A percentile compares a stretch with the other conserved stretches of the same genome.
phyloP scores from a whole-genome alignment of 2,113 vertebrate genomes.

The Erythrolamprus reginae region DNA sequence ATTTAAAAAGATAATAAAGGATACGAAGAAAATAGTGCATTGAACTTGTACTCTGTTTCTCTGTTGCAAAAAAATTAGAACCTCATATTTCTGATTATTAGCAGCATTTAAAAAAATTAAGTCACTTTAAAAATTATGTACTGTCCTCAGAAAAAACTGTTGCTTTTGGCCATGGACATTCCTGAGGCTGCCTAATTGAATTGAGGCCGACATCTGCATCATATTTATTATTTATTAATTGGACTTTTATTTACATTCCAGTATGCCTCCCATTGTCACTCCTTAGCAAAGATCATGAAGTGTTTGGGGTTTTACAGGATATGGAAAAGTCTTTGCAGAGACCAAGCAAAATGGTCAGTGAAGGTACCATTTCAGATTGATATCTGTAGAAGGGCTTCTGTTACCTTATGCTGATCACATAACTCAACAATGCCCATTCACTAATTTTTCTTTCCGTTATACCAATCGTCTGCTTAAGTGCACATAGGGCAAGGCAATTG shows the following conservation, averaged over 20 bases:
- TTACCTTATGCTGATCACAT: not conserved
- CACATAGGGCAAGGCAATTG: not conserved
- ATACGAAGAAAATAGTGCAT: not conserved
- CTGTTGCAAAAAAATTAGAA: not conserved
- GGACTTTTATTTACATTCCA: too few relatives aligned
- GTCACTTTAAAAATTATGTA: not conserved
- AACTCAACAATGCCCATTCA: not conserved
- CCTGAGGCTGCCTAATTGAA: not conserved
- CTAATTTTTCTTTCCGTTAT: not conserved
- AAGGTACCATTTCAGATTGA: not conserved
- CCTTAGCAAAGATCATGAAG: not conserved
- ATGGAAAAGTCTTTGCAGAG: not conserved
- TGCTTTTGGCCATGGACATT: not conserved
- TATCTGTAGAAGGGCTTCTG: not conserved
- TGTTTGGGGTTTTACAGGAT: not conserved
- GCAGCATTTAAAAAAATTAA: not conserved
- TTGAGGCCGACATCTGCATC: not conserved
- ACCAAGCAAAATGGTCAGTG: not conserved
- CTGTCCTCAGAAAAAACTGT: not conserved
- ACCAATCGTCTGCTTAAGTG: not conserved
- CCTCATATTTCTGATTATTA: not conserved
- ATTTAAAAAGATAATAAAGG: constrained; percentile 5
- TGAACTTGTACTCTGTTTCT: not conserved
- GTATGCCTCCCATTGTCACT: not conserved
- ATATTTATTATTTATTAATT: too few relatives aligned